phyloP scores from a whole-genome alignment of 2,797 vertebrate species.

The Dryobates pubescens region DNA sequence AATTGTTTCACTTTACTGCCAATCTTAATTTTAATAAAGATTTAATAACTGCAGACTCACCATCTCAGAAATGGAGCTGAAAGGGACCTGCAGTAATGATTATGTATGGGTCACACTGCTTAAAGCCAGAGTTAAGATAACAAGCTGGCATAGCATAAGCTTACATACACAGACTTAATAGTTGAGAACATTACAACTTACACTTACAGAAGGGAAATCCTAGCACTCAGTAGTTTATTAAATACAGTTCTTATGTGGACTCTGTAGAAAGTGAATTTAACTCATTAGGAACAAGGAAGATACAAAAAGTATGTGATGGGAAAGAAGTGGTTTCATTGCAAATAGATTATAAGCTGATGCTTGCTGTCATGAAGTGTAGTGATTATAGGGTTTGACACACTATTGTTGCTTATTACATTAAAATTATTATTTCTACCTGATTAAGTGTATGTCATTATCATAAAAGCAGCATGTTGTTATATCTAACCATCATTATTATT shows the following conservation, averaged over 20 bases:
- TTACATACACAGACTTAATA: background rate
- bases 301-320: background rate
- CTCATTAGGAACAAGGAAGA: background rate
- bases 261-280: background rate
- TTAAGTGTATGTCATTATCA: background rate
- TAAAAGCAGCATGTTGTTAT: background rate
- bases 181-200: background rate
- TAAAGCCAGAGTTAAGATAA: background rate
- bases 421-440: background rate
- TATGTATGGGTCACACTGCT: background rate
- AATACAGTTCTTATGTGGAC: background rate
- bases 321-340: background rate
- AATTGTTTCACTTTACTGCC: background rate
- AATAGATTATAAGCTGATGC: background rate
- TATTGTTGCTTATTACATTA: slow-evolving; percentile 8
- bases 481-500: background rate
- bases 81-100: background rate
- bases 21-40: background rate
- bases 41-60: background rate
- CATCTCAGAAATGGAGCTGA: background rate
- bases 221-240: background rate
- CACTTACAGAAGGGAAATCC: background rate
- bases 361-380: background rate
- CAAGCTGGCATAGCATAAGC: background rate
- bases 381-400: background rate